These are phyloP conservation scores for Aphelocoma californica DNA, from an alignment of 2,797 vertebrate genomes.

Conservation along the genomic window DNA sequence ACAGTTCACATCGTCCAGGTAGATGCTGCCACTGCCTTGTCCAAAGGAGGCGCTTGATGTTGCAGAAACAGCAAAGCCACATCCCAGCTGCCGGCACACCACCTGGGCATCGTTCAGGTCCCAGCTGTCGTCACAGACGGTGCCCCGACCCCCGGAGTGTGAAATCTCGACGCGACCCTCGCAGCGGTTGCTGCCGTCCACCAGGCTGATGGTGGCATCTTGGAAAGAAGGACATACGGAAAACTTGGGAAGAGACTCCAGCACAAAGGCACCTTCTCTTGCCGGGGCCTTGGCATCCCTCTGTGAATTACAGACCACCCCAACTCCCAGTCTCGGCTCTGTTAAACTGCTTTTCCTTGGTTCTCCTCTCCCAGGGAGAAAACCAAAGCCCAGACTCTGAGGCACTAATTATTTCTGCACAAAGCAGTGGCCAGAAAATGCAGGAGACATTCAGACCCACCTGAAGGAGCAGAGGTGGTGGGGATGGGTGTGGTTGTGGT, in stretches of 20 bases:
- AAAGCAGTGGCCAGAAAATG: no score
- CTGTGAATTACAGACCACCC: fast-evolving
- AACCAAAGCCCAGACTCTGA: no score
- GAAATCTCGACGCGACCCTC: no score
- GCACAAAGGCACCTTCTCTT: no score
- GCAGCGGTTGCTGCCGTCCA: no score
- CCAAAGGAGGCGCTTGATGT: background rate
- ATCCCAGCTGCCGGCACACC: background rate
- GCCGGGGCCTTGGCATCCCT: fast-evolving
- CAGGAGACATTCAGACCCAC: no score
- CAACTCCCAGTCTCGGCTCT: fast-evolving
- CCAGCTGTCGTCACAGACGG: background rate
- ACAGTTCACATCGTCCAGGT: background rate
- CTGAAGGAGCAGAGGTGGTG: no score
- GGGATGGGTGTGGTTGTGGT: no score
- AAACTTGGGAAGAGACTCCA: fast-evolving
- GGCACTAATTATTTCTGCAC: no score
- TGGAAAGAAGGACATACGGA: no score
- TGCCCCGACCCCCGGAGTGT: fast-evolving
- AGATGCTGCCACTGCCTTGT: background rate
- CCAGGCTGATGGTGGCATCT: no score
- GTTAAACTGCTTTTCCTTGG: fast-evolving
- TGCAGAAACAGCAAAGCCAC: background rate
- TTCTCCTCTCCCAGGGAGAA: fast-evolving
- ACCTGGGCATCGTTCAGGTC: background rate